Conservation (phyloP, 1,140 invertebrate species). For the Eubasilissa regina region DNA sequence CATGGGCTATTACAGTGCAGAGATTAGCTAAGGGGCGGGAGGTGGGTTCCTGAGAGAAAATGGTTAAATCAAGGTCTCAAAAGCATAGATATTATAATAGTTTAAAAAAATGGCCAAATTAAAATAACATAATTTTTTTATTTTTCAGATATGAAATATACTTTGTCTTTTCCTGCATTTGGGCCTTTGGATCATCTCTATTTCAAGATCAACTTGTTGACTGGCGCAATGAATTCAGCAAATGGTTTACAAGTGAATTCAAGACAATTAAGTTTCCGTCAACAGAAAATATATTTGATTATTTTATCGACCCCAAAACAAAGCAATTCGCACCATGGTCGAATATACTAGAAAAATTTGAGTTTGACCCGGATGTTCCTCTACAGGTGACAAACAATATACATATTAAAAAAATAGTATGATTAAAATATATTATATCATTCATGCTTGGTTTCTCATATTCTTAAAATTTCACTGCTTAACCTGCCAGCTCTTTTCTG, state of each 20-base stretch:
- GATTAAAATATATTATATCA: too few relatives aligned
- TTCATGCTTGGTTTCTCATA: too few relatives aligned
- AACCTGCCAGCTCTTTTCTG: too few relatives aligned
- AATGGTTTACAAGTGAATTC: conserved; percentile 90
- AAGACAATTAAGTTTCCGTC: conserved; percentile 92
- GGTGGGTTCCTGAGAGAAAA: too few relatives aligned
- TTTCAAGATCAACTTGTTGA: conserved; percentile 92
- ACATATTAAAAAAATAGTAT: too few relatives aligned
- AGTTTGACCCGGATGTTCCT: conserved; percentile 89
- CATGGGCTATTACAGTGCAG: too few relatives aligned
- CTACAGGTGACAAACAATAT: conserved; percentile 76
- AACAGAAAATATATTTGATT: conserved; percentile 89
- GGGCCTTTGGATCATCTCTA: conserved; percentile 94
- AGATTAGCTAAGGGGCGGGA: too few relatives aligned
- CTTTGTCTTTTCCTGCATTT: conserved; percentile 92
- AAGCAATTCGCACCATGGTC: conserved; percentile 92
- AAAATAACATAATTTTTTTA: too few relatives aligned
- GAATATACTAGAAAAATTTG: conserved; percentile 82
- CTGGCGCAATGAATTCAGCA: conserved; percentile 94
- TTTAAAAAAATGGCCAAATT: too few relatives aligned
- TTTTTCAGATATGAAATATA: conserved; percentile 87
- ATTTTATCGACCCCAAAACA: conserved; percentile 88
- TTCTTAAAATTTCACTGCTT: too few relatives aligned
- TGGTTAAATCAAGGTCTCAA: too few relatives aligned
- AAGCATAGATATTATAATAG: too few relatives aligned